phyloP scores from a whole-genome alignment of 2,888 invertebrate genomes.

The Rhagonycha lutea region DNA sequence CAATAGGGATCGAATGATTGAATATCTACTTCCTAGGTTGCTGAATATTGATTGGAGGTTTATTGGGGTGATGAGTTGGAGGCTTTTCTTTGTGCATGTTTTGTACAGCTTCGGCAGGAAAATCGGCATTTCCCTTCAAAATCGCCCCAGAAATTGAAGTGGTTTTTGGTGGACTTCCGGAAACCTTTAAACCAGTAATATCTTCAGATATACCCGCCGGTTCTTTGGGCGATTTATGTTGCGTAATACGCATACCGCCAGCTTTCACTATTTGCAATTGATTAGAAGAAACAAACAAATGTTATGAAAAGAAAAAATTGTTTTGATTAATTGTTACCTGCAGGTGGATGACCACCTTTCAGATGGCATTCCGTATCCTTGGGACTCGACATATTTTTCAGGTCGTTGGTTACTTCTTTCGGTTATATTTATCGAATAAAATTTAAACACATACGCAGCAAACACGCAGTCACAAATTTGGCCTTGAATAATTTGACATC shows the following conservation, averaged over 20 bases:
- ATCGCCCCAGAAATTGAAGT: slow-evolving; percentile 80
- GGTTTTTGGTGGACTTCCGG: slow-evolving; percentile 77
- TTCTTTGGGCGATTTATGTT: slow-evolving; percentile 75
- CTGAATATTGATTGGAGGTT: slow-evolving; percentile 73
- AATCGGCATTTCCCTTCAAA: slow-evolving; percentile 83
- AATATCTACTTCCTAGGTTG: slow-evolving; percentile 84
- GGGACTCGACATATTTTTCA: slow-evolving; percentile 56
- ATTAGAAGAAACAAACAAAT: neutral
- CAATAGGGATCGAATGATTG: neutral
- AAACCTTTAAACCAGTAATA: slow-evolving; percentile 73
- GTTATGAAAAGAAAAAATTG: slow-evolving; percentile 20
- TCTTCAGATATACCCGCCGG: slow-evolving; percentile 71
- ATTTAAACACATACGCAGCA: slow-evolving; percentile 11
- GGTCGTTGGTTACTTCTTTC: neutral
- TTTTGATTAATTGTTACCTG: slow-evolving; percentile 64
- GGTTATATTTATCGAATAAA: neutral
- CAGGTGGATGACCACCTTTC: slow-evolving; percentile 88
- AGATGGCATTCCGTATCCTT: slow-evolving; percentile 71
- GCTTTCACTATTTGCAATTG: slow-evolving; percentile 72
- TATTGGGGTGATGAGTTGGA: slow-evolving; percentile 66
- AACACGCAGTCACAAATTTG: slow-evolving; percentile 2
- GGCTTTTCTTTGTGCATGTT: slow-evolving; percentile 78
- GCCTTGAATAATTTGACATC: slow-evolving; percentile 13
- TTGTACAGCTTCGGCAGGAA: slow-evolving; percentile 86
- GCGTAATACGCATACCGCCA: slow-evolving; percentile 90